These are phyloP conservation scores for Heliothis virescens DNA, from an alignment of 1,140 invertebrate species.

Conservation along the genomic window DNA sequence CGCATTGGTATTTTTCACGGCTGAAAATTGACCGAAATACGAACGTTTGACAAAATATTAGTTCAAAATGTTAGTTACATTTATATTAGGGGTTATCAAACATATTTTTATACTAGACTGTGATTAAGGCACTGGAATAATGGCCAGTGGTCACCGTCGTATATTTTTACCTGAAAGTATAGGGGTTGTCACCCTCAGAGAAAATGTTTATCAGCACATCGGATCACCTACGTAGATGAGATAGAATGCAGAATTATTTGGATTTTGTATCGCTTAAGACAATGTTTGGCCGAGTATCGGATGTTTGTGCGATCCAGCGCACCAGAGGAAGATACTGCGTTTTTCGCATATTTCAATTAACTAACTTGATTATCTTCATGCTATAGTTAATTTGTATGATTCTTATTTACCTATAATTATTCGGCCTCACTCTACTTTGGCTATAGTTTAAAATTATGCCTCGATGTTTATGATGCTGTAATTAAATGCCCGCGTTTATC, in stretches of 20 bases:
- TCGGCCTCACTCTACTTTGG: conserved; percentile 34
- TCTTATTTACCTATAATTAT: conserved; percentile 27
- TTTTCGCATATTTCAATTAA: conserved; percentile 59
- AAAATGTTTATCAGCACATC: no score
- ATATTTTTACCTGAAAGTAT: no score
- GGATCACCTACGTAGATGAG: neutral
- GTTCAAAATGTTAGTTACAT: neutral
- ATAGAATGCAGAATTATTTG: conserved; percentile 38
- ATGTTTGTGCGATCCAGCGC: conserved; percentile 72
- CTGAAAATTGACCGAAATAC: neutral
- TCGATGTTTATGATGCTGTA: neutral
- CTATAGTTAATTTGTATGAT: conserved; percentile 39
- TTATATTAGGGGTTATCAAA: neutral
- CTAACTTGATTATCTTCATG: conserved; percentile 32
- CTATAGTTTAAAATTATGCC: conserved; percentile 11
- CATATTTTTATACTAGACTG: neutral
- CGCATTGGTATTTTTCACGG: neutral
- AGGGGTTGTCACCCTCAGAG: no score
- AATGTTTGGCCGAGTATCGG: conserved; percentile 58
- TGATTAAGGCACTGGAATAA: no score
- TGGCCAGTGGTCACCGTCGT: no score
- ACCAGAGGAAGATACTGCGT: conserved; percentile 63
- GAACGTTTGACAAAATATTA: neutral
- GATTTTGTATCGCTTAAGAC: conserved; percentile 38
- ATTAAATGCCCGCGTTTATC: conserved; percentile 3